A percentile compares a stretch with the other conserved stretches of the same genome.
These are phyloP conservation scores for Aplocera efformata DNA, from an alignment of 2,888 invertebrate genomes.

Conservation along the genomic window DNA sequence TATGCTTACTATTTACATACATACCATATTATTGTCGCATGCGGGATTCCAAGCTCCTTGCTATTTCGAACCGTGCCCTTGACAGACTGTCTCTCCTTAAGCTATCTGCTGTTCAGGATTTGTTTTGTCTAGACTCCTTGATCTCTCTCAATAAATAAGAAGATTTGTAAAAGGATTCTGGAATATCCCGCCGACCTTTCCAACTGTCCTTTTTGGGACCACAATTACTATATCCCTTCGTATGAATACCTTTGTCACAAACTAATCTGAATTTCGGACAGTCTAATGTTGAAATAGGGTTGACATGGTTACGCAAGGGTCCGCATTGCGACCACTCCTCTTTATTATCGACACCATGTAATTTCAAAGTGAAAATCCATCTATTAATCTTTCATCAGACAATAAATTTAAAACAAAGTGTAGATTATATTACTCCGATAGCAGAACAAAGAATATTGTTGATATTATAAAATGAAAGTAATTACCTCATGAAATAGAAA, in stretches of 20 bases:
- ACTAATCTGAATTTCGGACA: neutral
- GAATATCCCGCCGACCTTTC: neutral
- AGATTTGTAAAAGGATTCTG: conserved; percentile 1
- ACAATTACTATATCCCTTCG: conserved; percentile 1
- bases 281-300: neutral
- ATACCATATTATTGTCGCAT: conserved; percentile 17
- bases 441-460: conserved; percentile 30
- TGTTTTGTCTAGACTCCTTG: conserved; percentile 11
- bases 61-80: conserved; percentile 21
- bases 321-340: conserved; percentile 8
- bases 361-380: conserved; percentile 17
- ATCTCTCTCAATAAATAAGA: conserved; percentile 8
- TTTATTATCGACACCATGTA: conserved; percentile 12
- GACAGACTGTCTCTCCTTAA: conserved; percentile 9
- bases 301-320: conserved; percentile 10
- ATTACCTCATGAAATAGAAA: conserved; percentile 44
- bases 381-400: conserved; percentile 21
- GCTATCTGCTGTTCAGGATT: conserved; percentile 2
- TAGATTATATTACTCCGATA: conserved; percentile 20
- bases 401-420: conserved; percentile 21
- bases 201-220: neutral
- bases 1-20: conserved; percentile 12
- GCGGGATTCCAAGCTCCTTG: conserved; percentile 12
- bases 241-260: conserved; percentile 5
- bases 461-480: conserved; percentile 45